phyloP scores from a whole-genome alignment of 2,797 vertebrate species.

The Fringilla coelebs region DNA sequence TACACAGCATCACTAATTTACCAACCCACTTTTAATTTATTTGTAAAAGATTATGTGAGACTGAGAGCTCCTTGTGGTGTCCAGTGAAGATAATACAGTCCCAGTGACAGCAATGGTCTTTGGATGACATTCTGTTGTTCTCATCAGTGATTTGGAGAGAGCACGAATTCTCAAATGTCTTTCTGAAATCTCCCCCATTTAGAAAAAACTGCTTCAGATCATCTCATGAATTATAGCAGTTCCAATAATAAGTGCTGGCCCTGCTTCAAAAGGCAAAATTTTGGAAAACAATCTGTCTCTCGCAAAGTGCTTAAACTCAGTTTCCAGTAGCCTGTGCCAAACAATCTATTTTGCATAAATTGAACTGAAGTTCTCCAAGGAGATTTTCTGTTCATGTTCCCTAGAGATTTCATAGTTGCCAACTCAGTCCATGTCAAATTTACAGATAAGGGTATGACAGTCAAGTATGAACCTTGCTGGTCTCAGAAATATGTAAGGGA shows the following conservation, averaged over 20 bases:
- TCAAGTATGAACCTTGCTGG: background rate
- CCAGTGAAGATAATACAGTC: background rate
- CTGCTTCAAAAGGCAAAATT: slow-evolving; percentile 45
- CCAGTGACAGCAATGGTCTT: background rate
- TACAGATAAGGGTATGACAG: background rate
- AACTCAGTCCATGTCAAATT: background rate
- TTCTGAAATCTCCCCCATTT: background rate
- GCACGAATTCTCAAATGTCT: slow-evolving; percentile 3
- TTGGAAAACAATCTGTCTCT: slow-evolving; percentile 52
- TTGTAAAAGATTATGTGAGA: background rate
- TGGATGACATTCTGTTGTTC: background rate
- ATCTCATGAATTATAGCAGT: slow-evolving; percentile 9
- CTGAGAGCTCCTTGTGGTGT: background rate
- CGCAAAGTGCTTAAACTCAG: slow-evolving; percentile 19
- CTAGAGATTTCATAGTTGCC: background rate
- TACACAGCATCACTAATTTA: background rate
- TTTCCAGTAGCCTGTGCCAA: slow-evolving; percentile 28
- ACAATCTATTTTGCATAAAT: slow-evolving; percentile 35
- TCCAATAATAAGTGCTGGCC: slow-evolving; percentile 38
- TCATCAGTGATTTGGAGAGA: background rate
- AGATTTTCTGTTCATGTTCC: background rate
- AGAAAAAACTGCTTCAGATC: slow-evolving; percentile 9
- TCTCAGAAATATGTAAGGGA: background rate
- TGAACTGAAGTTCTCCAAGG: background rate
- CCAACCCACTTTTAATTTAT: background rate